These are phyloP conservation scores for Cettia cetti DNA, from an alignment of 2,113 vertebrate genomes.

Conservation along the genomic window DNA sequence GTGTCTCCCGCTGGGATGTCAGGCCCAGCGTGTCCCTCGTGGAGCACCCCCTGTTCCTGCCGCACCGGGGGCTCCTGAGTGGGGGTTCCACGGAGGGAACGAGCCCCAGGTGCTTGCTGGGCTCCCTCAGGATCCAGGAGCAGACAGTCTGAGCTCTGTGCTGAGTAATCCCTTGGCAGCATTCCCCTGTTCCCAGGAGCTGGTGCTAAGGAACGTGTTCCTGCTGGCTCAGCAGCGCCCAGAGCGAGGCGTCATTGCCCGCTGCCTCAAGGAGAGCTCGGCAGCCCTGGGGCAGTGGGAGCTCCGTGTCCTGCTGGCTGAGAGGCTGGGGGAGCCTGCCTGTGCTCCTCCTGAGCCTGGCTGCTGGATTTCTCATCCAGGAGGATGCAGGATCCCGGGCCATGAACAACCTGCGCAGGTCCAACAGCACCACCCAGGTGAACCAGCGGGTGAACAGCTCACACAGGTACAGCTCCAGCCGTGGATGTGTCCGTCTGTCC, in stretches of 20 bases:
- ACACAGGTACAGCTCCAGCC: constrained; percentile 70
- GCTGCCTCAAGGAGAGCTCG: background rate
- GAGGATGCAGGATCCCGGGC: constrained; percentile 75
- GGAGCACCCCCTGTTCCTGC: background rate
- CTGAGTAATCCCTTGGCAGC: background rate
- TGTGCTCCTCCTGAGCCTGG: fast-evolving
- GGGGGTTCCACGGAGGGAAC: background rate
- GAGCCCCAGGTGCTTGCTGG: background rate
- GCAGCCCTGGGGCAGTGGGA: background rate
- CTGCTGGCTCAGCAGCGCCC: background rate
- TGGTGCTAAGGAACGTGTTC: background rate
- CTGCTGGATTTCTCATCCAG: constrained; percentile 51
- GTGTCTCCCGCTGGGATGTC: background rate
- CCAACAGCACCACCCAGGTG: constrained; percentile 90
- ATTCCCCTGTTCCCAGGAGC: background rate
- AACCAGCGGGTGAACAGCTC: constrained; percentile 72
- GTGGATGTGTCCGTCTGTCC: fast-evolving
- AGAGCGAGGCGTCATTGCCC: background rate
- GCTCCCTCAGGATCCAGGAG: background rate
- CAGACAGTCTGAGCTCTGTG: background rate
- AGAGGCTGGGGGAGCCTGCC: background rate
- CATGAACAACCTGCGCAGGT: constrained; percentile 91
- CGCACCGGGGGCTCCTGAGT: fast-evolving
- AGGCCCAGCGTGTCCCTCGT: background rate
- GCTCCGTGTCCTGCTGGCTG: fast-evolving